Percentiles rank a stretch among this genome's conserved stretches.
Conservation (phyloP, 2,888 invertebrate species). For the Drosophila mayaguana region DNA sequence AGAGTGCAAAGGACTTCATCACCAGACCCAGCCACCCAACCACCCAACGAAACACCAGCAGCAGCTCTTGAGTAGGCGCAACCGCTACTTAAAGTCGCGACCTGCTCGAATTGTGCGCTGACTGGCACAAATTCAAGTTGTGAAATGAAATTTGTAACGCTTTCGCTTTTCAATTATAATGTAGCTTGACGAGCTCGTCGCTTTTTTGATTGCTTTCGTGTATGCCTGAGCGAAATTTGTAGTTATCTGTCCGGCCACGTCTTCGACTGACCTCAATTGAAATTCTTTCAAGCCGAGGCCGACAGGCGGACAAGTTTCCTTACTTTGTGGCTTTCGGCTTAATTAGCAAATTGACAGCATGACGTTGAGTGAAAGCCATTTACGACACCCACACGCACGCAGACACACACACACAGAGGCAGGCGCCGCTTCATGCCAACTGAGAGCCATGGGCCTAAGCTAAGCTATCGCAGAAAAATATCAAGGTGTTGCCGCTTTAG, state of each 20-base stretch:
- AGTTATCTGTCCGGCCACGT: slow-evolving; percentile 53
- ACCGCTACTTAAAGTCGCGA: slow-evolving; percentile 35
- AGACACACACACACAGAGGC: too few species aligned
- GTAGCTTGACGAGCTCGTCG: slow-evolving; percentile 54
- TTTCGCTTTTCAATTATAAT: slow-evolving; percentile 73
- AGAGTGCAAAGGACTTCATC: slow-evolving; percentile 8
- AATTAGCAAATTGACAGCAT: slow-evolving; percentile 68
- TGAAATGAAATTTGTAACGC: slow-evolving; percentile 70
- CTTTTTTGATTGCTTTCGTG: slow-evolving; percentile 69
- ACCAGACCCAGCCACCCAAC: not conserved
- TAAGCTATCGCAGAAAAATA: slow-evolving; percentile 20
- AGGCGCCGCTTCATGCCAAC: not conserved
- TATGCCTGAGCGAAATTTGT: slow-evolving; percentile 59
- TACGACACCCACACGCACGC: not conserved
- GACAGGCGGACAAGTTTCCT: slow-evolving; percentile 46
- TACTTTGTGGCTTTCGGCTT: slow-evolving; percentile 55
- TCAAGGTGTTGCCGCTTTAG: slow-evolving; percentile 25
- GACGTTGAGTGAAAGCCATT: slow-evolving; percentile 59
- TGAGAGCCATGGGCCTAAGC: slow-evolving; percentile 3
- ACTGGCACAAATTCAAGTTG: slow-evolving; percentile 62
- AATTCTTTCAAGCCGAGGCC: slow-evolving; percentile 3
- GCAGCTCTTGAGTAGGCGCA: slow-evolving; percentile 22
- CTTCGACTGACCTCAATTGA: slow-evolving; percentile 62
- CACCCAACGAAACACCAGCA: not conserved
- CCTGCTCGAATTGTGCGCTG: slow-evolving; percentile 19